A percentile compares a stretch with the other conserved stretches of the same genome.
These are phyloP conservation scores for Agriopis leucophaearia DNA, from an alignment of 2,888 invertebrate genomes.

Conservation along the genomic window DNA sequence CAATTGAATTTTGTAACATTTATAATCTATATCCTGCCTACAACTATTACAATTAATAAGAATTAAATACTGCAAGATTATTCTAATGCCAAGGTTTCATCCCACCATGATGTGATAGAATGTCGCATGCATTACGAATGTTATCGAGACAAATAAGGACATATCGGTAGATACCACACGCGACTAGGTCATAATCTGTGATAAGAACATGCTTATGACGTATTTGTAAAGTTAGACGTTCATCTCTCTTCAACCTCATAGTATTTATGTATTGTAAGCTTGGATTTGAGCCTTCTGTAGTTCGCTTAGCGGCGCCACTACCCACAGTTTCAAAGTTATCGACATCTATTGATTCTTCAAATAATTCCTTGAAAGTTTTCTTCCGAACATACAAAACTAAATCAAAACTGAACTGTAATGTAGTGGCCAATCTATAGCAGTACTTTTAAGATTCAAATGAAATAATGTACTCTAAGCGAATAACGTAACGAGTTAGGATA, in stretches of 20 bases:
- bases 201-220: slow-evolving; percentile 82
- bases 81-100: slow-evolving; percentile 22
- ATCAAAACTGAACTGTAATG: slow-evolving; percentile 62
- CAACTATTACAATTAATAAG: too few relatives aligned
- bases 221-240: slow-evolving; percentile 62
- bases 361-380: slow-evolving; percentile 18
- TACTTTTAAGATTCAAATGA: slow-evolving; percentile 48
- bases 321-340: slow-evolving; percentile 30
- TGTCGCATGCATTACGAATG: slow-evolving; percentile 46
- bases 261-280: slow-evolving; percentile 68
- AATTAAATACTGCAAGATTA: background rate
- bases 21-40: too few relatives aligned
- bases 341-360: slow-evolving; percentile 23
- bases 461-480: slow-evolving; percentile 31
- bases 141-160: slow-evolving; percentile 63
- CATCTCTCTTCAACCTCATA: slow-evolving; percentile 66
- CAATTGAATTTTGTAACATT: too few relatives aligned
- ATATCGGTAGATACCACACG: slow-evolving; percentile 78
- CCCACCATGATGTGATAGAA: slow-evolving; percentile 43
- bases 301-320: slow-evolving; percentile 75
- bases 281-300: slow-evolving; percentile 83
- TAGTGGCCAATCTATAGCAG: slow-evolving; percentile 76
- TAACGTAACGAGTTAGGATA: slow-evolving; percentile 47
- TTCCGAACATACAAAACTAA: slow-evolving; percentile 20
- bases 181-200: slow-evolving; percentile 82